phyloP scores from a whole-genome alignment of 2,888 invertebrate genomes.

The Ganaspis brasiliensis region DNA sequence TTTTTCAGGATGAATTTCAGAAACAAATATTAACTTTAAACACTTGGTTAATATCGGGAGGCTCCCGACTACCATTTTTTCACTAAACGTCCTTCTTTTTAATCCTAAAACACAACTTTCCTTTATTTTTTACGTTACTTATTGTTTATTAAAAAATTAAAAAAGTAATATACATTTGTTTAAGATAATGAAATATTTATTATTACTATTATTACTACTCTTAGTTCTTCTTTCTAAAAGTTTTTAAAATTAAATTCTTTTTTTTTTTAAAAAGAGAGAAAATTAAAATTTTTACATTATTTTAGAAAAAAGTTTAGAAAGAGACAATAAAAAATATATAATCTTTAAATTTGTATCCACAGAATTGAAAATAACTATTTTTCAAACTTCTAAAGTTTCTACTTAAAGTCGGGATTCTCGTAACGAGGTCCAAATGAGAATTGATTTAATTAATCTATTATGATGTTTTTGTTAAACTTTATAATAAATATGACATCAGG shows the following conservation, averaged over 20 bases:
- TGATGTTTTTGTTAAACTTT: slow-evolving; percentile 76
- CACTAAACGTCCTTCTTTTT: background rate
- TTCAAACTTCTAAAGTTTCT: background rate
- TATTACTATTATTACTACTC: too few relatives aligned
- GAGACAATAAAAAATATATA: background rate
- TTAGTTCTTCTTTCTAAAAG: too few relatives aligned
- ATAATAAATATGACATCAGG: slow-evolving; percentile 81
- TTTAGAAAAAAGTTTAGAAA: background rate
- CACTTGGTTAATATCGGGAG: background rate
- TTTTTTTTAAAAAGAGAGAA: too few relatives aligned
- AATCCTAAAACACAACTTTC: background rate
- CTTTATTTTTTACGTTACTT: slow-evolving; percentile 3
- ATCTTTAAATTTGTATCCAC: background rate
- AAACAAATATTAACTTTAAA: background rate
- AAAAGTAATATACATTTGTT: too few relatives aligned
- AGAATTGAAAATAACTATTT: background rate
- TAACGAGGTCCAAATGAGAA: slow-evolving; percentile 59
- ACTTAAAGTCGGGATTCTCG: slow-evolving; percentile 57
- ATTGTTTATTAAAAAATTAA: background rate
- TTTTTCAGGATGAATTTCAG: slow-evolving; percentile 14
- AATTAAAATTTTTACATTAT: too few relatives aligned
- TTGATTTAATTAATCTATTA: slow-evolving; percentile 62
- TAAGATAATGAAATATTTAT: too few relatives aligned
- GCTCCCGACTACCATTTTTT: slow-evolving; percentile 3
- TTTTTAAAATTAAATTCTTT: background rate